Conservation (phyloP, 2,113 vertebrate species). For the Coryphaenoides rupestris region DNA sequence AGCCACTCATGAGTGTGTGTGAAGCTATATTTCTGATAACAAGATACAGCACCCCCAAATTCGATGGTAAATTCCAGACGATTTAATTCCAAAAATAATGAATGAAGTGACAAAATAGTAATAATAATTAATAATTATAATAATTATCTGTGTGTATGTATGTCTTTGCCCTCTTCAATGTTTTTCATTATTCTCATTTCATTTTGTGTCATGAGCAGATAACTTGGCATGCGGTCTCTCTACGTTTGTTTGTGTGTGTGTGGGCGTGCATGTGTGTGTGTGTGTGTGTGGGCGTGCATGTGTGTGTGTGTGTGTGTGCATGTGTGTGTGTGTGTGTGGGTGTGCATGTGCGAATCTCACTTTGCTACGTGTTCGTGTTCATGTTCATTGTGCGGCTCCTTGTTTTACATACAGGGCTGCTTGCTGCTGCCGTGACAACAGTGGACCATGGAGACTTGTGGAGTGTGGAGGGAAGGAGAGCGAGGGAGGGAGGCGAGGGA, state of each 20-base stretch:
- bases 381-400: slow-evolving; percentile 41
- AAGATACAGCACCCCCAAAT: too few species aligned
- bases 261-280: not conserved
- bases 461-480: slow-evolving; percentile 26
- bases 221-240: not conserved
- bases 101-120: too few species aligned
- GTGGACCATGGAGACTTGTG: slow-evolving; percentile 67
- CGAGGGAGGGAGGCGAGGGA: slow-evolving; percentile 2
- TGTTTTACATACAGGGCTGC: slow-evolving; percentile 50
- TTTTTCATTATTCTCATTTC: not conserved
- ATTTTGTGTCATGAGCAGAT: too few species aligned
- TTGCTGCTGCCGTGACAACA: slow-evolving; percentile 60
- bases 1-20: too few species aligned
- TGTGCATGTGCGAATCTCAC: slow-evolving; percentile 17
- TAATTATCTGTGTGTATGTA: not conserved
- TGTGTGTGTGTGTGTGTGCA: not conserved
- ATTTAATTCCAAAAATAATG: too few species aligned
- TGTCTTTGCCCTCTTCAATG: not conserved
- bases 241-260: not conserved
- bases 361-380: slow-evolving; percentile 26
- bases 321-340: slow-evolving; percentile 1
- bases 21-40: too few species aligned
- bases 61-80: too few species aligned
- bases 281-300: not conserved
- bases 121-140: too few species aligned